Conservation (phyloP, 2,888 invertebrate genomes). For the Cyclophora albipunctata region DNA sequence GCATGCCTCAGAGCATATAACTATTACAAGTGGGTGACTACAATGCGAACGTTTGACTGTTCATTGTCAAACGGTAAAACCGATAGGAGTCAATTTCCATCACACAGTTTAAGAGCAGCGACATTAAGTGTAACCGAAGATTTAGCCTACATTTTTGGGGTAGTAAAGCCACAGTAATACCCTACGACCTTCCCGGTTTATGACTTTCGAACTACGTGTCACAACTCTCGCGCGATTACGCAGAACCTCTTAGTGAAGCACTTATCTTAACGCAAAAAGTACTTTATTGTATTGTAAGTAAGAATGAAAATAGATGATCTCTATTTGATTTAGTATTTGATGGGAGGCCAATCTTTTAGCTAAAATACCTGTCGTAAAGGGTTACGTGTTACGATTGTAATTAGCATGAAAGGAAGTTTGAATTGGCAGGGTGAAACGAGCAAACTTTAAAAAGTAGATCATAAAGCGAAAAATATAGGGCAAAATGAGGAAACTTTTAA, state of each 20-base stretch:
- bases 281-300: slow-evolving; percentile 6
- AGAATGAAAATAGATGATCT: slow-evolving; percentile 7
- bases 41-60: too few relatives aligned
- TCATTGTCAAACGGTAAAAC: too few relatives aligned
- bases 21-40: too few relatives aligned
- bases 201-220: slow-evolving; percentile 22
- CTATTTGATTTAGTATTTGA: slow-evolving; percentile 5
- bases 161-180: slow-evolving; percentile 14
- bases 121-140: slow-evolving; percentile 13
- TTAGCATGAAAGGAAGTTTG: too few relatives aligned
- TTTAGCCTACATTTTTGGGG: slow-evolving; percentile 16
- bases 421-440: too few relatives aligned
- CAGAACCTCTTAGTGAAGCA: slow-evolving; percentile 9
- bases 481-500: too few relatives aligned
- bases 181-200: slow-evolving; percentile 16
- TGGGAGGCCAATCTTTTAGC: slow-evolving; percentile 7
- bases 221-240: slow-evolving; percentile 18
- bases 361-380: slow-evolving; percentile 3
- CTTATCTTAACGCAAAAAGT: slow-evolving; percentile 11
- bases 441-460: too few relatives aligned
- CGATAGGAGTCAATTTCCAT: too few relatives aligned
- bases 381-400: too few relatives aligned
- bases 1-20: too few relatives aligned
- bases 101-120: slow-evolving; percentile 5
- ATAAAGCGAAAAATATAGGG: too few relatives aligned